A percentile compares a stretch with the other conserved stretches of the same genome.
Conservation (phyloP, 2,888 invertebrate genomes). For the Marasmarcha lunaedactyla region DNA sequence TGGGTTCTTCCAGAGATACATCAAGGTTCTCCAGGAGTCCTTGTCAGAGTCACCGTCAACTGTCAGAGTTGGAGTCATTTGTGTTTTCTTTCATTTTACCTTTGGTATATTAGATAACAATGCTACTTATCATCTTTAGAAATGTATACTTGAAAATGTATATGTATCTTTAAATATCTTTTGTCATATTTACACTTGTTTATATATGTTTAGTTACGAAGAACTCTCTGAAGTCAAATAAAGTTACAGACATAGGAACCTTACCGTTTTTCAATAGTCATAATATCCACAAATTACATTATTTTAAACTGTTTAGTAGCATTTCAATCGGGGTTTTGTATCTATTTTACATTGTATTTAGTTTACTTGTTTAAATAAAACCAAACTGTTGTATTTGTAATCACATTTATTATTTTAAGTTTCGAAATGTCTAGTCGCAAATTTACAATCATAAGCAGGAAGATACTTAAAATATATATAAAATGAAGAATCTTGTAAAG, state of each 20-base stretch:
- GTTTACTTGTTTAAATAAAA: no score
- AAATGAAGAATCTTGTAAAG: slow-evolving; percentile 40
- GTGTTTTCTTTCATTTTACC: slow-evolving; percentile 12
- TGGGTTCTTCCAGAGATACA: slow-evolving; percentile 26
- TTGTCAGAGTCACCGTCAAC: slow-evolving; percentile 27
- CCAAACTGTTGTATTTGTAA: slow-evolving; percentile 17
- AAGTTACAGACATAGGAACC: no score
- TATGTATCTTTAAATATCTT: no score
- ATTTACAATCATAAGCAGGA: slow-evolving; percentile 57
- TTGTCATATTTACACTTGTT: no score
- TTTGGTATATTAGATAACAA: slow-evolving; percentile 9
- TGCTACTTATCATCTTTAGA: slow-evolving; percentile 6
- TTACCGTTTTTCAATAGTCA: no score
- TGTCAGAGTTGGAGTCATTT: slow-evolving; percentile 20
- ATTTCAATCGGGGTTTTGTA: no score
- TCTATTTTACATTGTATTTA: no score
- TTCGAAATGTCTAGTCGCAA: slow-evolving; percentile 54
- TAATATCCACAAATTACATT: no score
- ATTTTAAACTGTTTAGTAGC: no score
- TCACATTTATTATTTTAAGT: slow-evolving; percentile 46
- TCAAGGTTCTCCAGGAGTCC: slow-evolving; percentile 33
- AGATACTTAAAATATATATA: slow-evolving; percentile 42
- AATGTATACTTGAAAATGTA: no score
- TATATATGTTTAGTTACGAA: no score
- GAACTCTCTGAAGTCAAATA: no score